Base-by-base conservation (phyloP, 1,140 invertebrate species). In the Centruroides sculpturatus region DNA sequence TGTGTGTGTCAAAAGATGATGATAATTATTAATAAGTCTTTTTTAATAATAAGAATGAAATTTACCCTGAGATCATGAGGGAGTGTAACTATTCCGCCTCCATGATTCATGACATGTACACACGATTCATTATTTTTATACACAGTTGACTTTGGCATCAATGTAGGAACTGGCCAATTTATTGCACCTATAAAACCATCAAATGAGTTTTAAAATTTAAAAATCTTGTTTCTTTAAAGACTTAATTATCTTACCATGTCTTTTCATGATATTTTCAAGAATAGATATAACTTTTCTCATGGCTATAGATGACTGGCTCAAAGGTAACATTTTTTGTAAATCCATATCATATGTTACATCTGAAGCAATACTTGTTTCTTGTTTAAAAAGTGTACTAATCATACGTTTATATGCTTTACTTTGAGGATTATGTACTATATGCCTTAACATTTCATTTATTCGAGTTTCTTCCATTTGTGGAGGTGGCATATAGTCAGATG, bases 381-480 rank as follows among this genome's bases (percentile, higher is more conserved):
- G 72, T 34, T 67, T 61, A 62, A 78, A 76, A 35, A 78, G 52
- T n/a, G 68, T 46, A 83, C 56, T 79, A 3, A 92, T 79, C 52
- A 92, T 76, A 71, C 85, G 80, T 69, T 85, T 86, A 70, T 92
- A 92, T 1, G 81, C 78, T 77, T 87, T 89, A 70, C 83, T 86
- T 70, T 89, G 82, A 4, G 83, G 84, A 73, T 91, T 87, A 3
- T 80, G 80, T 9, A 93, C 72, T 0, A 85, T 87, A 58, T 86
- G 84, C 5, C 82, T 74, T 34, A 93, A 75, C 64, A 88, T 80
- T 65, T 88, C 85, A 62, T 85, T 82, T 9, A 92, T 69, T 69
- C 87, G 84, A 9, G 81, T 81, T 69, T 92, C 88, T 70, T 90
- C 86, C 41, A 90, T 79, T 61, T 83, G 76, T 9, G 77, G 83